These are phyloP conservation scores for Muscina levida DNA, from an alignment of 2,888 invertebrate species.

Conservation along the genomic window DNA sequence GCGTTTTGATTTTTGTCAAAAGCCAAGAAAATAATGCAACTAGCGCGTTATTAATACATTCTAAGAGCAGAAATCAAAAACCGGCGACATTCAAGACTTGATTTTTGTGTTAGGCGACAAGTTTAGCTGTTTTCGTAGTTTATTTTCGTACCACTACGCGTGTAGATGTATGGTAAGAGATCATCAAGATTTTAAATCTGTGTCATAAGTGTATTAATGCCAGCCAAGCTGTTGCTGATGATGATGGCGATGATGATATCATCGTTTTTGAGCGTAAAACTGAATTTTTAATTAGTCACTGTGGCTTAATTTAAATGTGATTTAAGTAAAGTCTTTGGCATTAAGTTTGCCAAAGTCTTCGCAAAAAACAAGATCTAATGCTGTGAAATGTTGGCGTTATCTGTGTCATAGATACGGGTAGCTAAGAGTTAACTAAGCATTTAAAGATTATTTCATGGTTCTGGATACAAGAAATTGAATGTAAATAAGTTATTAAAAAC, in stretches of 20 bases:
- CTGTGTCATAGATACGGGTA: too few species aligned
- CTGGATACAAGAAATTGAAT: too few species aligned
- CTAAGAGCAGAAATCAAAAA: background rate
- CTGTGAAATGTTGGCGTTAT: too few species aligned
- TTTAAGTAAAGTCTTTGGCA: conserved; percentile 8
- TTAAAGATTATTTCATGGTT: too few species aligned
- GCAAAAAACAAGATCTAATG: too few species aligned
- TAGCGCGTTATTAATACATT: too few species aligned
- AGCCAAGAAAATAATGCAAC: conserved; percentile 2
- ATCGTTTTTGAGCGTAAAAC: conserved; percentile 25
- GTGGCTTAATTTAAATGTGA: conserved; percentile 24
- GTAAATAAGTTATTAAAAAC: too few species aligned
- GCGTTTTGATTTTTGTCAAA: conserved; percentile 17
- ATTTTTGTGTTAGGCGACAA: conserved; percentile 8
- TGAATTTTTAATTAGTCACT: conserved; percentile 24
- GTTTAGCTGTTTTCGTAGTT: background rate
- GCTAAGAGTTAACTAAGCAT: too few species aligned
- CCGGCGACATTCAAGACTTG: conserved; percentile 10
- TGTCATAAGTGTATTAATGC: conserved; percentile 28
- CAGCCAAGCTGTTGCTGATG: too few species aligned
- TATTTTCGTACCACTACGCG: background rate
- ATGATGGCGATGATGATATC: conserved; percentile 58
- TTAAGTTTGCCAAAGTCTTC: too few species aligned
- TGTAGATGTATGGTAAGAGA: background rate
- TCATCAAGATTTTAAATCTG: conserved; percentile 14